These are phyloP conservation scores for Altica lythri DNA, from an alignment of 2,888 invertebrate genomes.

Conservation along the genomic window DNA sequence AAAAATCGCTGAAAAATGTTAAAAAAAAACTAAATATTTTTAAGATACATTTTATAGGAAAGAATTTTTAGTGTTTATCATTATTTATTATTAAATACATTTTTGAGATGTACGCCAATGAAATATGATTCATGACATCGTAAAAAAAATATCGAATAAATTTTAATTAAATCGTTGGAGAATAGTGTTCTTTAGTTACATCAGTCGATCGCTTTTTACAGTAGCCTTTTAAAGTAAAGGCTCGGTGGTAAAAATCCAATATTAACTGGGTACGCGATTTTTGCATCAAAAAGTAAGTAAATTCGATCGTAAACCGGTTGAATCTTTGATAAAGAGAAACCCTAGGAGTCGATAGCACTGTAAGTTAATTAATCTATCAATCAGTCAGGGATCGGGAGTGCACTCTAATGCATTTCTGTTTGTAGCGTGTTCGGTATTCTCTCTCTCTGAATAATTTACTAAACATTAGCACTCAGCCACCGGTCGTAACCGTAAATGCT, in stretches of 20 bases:
- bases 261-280: constrained; percentile 37
- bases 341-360: constrained; percentile 42
- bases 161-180: constrained; percentile 26
- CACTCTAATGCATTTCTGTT: constrained; percentile 53
- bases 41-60: too few relatives aligned
- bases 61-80: too few relatives aligned
- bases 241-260: constrained; percentile 34
- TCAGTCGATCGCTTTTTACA: constrained; percentile 24
- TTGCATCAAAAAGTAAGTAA: constrained; percentile 37
- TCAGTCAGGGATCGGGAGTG: constrained; percentile 53
- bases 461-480: constrained; percentile 54
- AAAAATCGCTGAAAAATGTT: too few relatives aligned
- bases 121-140: constrained; percentile 4
- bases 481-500: constrained; percentile 53
- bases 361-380: constrained; percentile 55
- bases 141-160: constrained; percentile 19
- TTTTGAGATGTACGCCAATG: constrained; percentile 8
- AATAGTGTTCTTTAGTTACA: constrained; percentile 28
- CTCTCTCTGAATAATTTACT: constrained; percentile 55
- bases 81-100: neutral
- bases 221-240: constrained; percentile 27
- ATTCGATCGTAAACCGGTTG: constrained; percentile 36
- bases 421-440: constrained; percentile 50
- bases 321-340: constrained; percentile 42
- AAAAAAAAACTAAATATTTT: too few relatives aligned